Conservation (phyloP, 2,113 vertebrate genomes). For the Nipponia nippon region DNA sequence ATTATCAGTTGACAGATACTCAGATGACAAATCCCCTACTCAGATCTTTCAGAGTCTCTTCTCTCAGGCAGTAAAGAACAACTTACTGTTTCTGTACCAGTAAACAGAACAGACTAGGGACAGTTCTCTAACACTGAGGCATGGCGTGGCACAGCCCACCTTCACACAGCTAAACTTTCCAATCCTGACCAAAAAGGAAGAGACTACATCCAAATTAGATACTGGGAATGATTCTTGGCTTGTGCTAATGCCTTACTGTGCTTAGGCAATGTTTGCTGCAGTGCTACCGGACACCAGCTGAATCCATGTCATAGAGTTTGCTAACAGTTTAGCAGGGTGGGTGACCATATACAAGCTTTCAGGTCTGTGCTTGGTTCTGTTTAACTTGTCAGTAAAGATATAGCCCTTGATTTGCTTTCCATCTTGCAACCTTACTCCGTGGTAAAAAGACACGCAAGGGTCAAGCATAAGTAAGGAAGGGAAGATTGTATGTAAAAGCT, state of each 20-base stretch:
- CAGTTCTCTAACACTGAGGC: neutral
- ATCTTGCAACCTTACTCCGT: neutral
- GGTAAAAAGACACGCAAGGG: neutral
- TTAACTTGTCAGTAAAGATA: neutral
- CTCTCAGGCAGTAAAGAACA: neutral
- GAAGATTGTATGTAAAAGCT: neutral
- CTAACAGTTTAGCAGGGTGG: neutral
- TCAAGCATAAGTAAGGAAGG: neutral
- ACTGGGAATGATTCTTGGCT: neutral
- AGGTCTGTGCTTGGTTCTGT: neutral
- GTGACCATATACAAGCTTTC: neutral
- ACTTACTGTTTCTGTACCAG: neutral
- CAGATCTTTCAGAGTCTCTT: neutral
- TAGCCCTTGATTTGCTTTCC: neutral
- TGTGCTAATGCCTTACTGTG: neutral
- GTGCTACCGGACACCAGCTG: rapidly evolving
- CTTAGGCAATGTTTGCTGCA: neutral
- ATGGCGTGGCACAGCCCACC: neutral
- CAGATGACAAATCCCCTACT: neutral
- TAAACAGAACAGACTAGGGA: neutral
- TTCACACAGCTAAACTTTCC: neutral
- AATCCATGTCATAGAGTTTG: neutral
- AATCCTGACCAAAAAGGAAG: neutral
- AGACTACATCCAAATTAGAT: neutral
- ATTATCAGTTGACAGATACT: neutral